phyloP scores from a whole-genome alignment of 2,113 vertebrate species.

The Datnioides undecimradiatus region DNA sequence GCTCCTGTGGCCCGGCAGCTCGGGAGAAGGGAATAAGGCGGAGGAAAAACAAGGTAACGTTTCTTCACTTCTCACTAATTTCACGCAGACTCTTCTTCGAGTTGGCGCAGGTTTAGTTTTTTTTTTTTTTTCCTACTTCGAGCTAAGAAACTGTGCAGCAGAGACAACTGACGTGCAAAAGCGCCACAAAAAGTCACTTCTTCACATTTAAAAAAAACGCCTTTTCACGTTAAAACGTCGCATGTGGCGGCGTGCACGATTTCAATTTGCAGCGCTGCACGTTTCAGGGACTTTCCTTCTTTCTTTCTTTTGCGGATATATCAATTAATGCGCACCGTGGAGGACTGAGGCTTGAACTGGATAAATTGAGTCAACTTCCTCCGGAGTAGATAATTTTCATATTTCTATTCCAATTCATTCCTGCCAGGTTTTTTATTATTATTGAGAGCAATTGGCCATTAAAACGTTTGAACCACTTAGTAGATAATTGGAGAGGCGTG shows the following conservation, averaged over 20 bases:
- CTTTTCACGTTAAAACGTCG: neutral
- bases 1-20: slow-evolving; percentile 43
- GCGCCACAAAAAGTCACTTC: neutral
- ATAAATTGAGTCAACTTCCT: slow-evolving; percentile 53
- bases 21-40: slow-evolving; percentile 49
- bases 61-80: neutral
- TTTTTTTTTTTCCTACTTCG: no score
- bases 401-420: slow-evolving; percentile 57
- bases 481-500: slow-evolving; percentile 85
- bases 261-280: slow-evolving; percentile 5
- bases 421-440: slow-evolving; percentile 18
- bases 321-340: slow-evolving; percentile 35
- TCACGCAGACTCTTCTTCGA: neutral
- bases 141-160: no score
- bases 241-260: neutral
- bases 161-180: neutral
- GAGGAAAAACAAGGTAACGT: slow-evolving; percentile 70
- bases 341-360: slow-evolving; percentile 29
- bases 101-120: no score
- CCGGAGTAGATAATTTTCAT: slow-evolving; percentile 50
- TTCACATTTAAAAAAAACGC: neutral
- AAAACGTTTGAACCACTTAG: slow-evolving; percentile 73
- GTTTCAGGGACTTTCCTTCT: neutral
- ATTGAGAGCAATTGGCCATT: slow-evolving; percentile 60
- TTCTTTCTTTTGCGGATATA: neutral